A percentile compares a stretch with the other conserved stretches of the same genome.
Evolutionary conservation across 2,888 invertebrate species (phyloP).

Genomic region (Ephialtes manifestator): DNA sequence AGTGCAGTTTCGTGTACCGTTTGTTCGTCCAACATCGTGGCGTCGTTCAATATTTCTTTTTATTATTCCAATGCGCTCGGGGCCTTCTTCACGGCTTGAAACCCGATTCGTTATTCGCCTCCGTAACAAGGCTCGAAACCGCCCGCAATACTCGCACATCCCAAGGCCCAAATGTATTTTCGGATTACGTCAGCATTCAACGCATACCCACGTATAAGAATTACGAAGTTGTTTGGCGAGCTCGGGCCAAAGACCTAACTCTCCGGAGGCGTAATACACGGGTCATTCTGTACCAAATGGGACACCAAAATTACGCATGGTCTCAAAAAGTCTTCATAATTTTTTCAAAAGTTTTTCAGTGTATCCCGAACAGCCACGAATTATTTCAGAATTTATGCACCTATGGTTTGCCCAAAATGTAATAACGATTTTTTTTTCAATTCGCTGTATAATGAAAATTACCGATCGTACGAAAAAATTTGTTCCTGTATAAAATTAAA

Average conservation of each 20-base stretch:
- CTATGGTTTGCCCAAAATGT: too few species aligned
- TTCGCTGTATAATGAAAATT: too few species aligned
- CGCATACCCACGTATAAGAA: slow-evolving; percentile 18
- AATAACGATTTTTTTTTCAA: too few species aligned
- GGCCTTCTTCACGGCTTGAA: slow-evolving; percentile 24
- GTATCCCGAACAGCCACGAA: too few species aligned
- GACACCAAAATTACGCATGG: too few species aligned
- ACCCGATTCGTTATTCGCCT: slow-evolving; percentile 60
- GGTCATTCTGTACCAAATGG: too few species aligned
- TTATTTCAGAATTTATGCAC: too few species aligned
- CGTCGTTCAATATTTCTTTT: slow-evolving; percentile 55
- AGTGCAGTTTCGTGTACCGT: slow-evolving; percentile 70
- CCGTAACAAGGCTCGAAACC: slow-evolving; percentile 49
- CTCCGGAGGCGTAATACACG: slow-evolving; percentile 34
- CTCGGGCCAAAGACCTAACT: slow-evolving; percentile 48
- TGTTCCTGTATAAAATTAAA: too few species aligned
- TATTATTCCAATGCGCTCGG: slow-evolving; percentile 58
- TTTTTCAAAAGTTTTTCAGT: too few species aligned
- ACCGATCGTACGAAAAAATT: too few species aligned
- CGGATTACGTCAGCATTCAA: slow-evolving; percentile 45
- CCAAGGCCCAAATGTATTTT: slow-evolving; percentile 48
- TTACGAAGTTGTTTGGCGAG: slow-evolving; percentile 49
- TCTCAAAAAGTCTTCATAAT: too few species aligned
- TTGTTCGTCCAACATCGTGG: slow-evolving; percentile 57
- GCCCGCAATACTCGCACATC: slow-evolving; percentile 23